Evolutionary conservation across 2,888 invertebrate genomes (phyloP).

Genomic region (Tetheella fluctuosa): DNA sequence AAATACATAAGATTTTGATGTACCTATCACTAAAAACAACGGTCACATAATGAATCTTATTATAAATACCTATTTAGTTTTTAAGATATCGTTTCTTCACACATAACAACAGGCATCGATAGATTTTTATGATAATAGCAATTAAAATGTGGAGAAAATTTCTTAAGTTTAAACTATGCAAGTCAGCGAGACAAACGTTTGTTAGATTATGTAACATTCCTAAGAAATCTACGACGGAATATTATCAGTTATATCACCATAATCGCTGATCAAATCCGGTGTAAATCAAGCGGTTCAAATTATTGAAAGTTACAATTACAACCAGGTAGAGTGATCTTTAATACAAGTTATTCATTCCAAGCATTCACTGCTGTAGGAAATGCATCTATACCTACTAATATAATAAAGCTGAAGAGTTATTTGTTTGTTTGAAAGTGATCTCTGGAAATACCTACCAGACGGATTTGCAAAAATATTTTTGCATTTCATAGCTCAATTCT

Average conservation of each 20-base stretch:
- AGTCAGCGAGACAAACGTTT: constrained; percentile 7
- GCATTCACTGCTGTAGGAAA: too few species aligned
- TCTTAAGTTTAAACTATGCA: constrained; percentile 20
- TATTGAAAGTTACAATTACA: neutral
- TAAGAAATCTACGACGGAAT: neutral
- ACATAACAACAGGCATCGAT: constrained; percentile 14
- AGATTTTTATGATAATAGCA: constrained; percentile 34
- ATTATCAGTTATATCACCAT: constrained; percentile 11
- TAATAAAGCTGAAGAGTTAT: too few species aligned
- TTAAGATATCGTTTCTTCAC: neutral
- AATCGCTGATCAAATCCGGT: constrained; percentile 1
- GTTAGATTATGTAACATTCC: constrained; percentile 1
- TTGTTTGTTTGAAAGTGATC: too few species aligned
- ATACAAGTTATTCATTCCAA: too few species aligned
- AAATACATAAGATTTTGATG: constrained; percentile 17
- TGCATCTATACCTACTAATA: too few species aligned
- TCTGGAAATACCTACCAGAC: too few species aligned
- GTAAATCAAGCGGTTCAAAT: neutral
- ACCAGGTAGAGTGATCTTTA: neutral
- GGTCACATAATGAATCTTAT: constrained; percentile 10
- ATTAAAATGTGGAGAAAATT: constrained; percentile 43
- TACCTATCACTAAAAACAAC: too few species aligned
- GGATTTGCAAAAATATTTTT: too few species aligned
- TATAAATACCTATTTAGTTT: neutral
- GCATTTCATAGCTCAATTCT: too few species aligned